Conservation (phyloP, 2,797 vertebrate species). For the Gymnopithys bicolor region DNA sequence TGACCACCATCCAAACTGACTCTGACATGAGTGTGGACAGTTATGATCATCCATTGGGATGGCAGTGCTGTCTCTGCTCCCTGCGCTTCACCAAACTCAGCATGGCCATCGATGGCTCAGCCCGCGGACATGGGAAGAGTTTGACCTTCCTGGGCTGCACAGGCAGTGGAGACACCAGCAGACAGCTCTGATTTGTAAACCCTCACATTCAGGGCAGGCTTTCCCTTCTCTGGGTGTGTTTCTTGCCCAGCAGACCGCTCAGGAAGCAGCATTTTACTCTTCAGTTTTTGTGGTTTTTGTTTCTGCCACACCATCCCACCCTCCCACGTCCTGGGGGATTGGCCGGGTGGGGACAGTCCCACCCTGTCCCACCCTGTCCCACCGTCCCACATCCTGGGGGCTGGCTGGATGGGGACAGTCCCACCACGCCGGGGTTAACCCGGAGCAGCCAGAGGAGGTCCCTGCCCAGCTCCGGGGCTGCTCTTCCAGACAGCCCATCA, state of each 20-base stretch:
- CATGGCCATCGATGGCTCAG: background rate
- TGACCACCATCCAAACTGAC: background rate
- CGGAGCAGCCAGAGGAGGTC: constrained; percentile 56
- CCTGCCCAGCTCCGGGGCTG: constrained; percentile 68
- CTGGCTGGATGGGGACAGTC: background rate
- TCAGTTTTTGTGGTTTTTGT: background rate
- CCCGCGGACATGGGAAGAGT: rapidly evolving
- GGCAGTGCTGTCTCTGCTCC: background rate
- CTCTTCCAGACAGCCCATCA: constrained; percentile 80
- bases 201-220: background rate
- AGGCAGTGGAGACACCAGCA: background rate
- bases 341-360: background rate
- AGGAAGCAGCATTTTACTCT: background rate
- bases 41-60: background rate
- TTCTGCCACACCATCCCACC: rapidly evolving
- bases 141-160: rapidly evolving
- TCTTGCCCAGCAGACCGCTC: background rate
- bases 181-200: background rate
- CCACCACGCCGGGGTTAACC: constrained; percentile 52
- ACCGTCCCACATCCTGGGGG: too few relatives aligned
- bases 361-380: too few relatives aligned
- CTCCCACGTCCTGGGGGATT: background rate
- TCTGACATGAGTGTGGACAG: background rate
- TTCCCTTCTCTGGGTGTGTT: background rate
- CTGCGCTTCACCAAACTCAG: background rate